These are phyloP conservation scores for Drosophila mojavensis DNA, from an alignment of 1,140 invertebrate species.

Conservation along the genomic window DNA sequence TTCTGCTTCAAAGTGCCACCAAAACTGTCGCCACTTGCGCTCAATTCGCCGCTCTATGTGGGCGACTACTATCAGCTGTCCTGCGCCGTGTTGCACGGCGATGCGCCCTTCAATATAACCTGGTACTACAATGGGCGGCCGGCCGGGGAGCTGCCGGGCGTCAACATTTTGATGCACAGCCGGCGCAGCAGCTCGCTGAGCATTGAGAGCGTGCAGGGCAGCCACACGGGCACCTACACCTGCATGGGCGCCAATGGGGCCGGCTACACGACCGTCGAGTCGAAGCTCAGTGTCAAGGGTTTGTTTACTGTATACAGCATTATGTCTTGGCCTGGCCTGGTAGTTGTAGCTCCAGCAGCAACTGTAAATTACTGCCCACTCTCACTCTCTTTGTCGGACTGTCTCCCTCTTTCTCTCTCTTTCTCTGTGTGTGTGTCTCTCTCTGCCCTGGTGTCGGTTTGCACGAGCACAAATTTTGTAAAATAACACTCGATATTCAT, in stretches of 20 bases:
- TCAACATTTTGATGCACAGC: constrained; percentile 84
- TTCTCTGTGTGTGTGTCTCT: constrained; percentile 14
- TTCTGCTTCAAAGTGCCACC: constrained; percentile 87
- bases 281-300: constrained; percentile 86
- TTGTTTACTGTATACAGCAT: constrained; percentile 44
- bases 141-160: constrained; percentile 57
- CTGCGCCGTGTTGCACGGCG: constrained; percentile 92
- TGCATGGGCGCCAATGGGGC: constrained; percentile 91
- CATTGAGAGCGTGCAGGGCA: constrained; percentile 89
- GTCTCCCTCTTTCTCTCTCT: constrained; percentile 9
- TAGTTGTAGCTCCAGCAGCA: constrained; percentile 34
- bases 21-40: constrained; percentile 87
- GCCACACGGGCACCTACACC: constrained; percentile 88
- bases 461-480: constrained; percentile 54
- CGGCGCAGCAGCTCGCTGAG: constrained; percentile 88
- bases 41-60: constrained; percentile 91
- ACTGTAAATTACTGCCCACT: constrained; percentile 39
- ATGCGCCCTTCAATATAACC: constrained; percentile 90
- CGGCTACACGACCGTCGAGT: constrained; percentile 87
- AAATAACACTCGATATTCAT: constrained; percentile 42
- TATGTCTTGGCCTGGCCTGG: constrained; percentile 19
- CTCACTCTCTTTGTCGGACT: constrained; percentile 22
- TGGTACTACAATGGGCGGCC: constrained; percentile 91
- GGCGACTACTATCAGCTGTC: constrained; percentile 91
- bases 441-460: constrained; percentile 60